Base-by-base conservation (phyloP, 2,113 vertebrate genomes). In the Nannobrachium achirus region DNA sequence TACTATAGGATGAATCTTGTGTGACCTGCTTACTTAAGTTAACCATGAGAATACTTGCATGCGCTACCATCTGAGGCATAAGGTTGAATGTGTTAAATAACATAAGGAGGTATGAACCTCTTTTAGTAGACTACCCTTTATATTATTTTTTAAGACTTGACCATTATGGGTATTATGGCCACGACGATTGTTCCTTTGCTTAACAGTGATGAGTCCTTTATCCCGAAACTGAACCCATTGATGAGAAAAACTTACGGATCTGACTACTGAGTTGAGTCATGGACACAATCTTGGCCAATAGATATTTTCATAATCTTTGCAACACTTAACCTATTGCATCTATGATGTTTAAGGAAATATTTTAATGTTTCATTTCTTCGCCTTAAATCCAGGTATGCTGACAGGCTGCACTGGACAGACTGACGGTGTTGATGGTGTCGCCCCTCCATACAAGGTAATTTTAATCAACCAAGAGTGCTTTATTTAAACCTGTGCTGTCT, bases 381-480 rank as follows among this genome's bases (percentile, higher is more conserved):
- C 42, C 14, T 41, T 20, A 10, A 6, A 13, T 46, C 1, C 73
- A 97, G 96, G 95, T 25, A 98, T 98, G 95, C 88, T 97, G 96
- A 7, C 96, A 98, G 89, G 95, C 95, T 50, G 95, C 95, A 51
- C 80, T 97, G 76, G 95, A 97, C 10, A 92, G 94, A 80, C 93
- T 97, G 84, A 98, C 96, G 90, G 96, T 97, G 85, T 96, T 0
- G 96, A 97, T 18, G 95, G 95, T 2, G 94, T 96, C 71, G 95
- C 95, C 0, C 95, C 95, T 3, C 95, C 95, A 11, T 96, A 96
- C 8, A 94, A 98, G 87, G 96, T 96, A 94, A 95, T 95, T 25
- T 25, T 25, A 69, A 87, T 8, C 4, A 10, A 1, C 7, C 1
- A 38, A n/a, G 61, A n/a, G 18, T 42, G 13, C 11, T 7, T 2